Base-by-base conservation (phyloP, 1,140 invertebrate genomes). In the Amphibalanus amphitrite region DNA sequence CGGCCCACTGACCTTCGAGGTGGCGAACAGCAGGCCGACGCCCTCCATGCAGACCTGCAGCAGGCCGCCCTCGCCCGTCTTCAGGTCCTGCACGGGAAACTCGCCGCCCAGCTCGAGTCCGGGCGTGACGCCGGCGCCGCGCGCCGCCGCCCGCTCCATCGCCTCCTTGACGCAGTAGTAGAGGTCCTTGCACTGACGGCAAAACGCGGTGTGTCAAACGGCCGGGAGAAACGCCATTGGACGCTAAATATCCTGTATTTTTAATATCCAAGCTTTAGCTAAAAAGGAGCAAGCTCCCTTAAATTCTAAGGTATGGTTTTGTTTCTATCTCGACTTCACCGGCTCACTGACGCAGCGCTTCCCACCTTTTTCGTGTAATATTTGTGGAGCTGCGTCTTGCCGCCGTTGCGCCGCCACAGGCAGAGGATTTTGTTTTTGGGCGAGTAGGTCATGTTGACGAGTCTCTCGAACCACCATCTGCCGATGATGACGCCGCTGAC, bases 361-460 rank as follows among this genome's bases (percentile, higher is more conserved):
- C 77, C 79, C 80, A 97, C 95, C 87, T 98, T 99, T 81, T 95
- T 93, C 0, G 97, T 98, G 79, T 98, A 97, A 82, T 98, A 99
- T 84, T 99, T 98, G 81, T 98, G 93, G 70, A 99, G 85, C 78
- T 98, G 90, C 0, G 91, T 94, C 78, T 93, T 90, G 20, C 90
- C 91, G 3, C 91, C 91, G 77, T 90, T 92, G 75, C 89, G 85
- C 72, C 91, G 86, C 94, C 96, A 99, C 67, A 99, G 84, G 82
- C 96, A 99, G 69, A 99, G 83, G 25, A 98, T 91, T 81, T 93
- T 92, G 77, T 92, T 98, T 82, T 98, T 98, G 0, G 97, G 97
- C 76, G 95, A 96, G 80, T 96, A 99, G 0, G 96, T 98, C 94
- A 99, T 98, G 79, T 99, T 99, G 20, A 99, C 95, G 29, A 99